phyloP scores from a whole-genome alignment of 1,140 invertebrate species.

The Neelides sp. region DNA sequence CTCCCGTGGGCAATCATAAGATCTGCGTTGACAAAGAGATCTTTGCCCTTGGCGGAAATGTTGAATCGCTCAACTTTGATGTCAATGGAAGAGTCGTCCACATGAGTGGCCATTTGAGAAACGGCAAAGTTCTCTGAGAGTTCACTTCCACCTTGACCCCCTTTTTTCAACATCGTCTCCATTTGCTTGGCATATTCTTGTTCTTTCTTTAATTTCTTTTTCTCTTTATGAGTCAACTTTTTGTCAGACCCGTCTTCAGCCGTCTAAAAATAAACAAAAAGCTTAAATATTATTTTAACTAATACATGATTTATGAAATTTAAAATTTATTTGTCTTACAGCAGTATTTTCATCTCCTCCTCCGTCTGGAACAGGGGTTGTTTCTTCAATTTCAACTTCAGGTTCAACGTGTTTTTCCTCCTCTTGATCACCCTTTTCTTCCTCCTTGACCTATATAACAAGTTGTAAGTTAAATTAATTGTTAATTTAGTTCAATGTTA shows the following conservation, averaged over 20 bases:
- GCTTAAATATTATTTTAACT: background rate
- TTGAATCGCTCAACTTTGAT: conserved; percentile 99
- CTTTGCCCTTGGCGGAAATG: conserved; percentile 92
- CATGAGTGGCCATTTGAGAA: conserved; percentile 79
- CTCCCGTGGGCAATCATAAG: conserved; percentile 84
- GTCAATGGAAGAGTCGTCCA: conserved; percentile 86
- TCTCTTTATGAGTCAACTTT: conserved; percentile 84
- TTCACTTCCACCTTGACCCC: conserved; percentile 72
- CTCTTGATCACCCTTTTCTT: background rate
- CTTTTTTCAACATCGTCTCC: conserved; percentile 74
- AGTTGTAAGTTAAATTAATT: too few species aligned
- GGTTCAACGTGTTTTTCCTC: background rate
- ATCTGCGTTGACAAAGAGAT: conserved; percentile 93
- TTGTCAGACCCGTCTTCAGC: conserved; percentile 46
- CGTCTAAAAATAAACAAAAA: conserved; percentile 27
- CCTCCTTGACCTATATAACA: conserved; percentile 5
- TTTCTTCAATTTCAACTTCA: background rate
- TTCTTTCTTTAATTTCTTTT: conserved; percentile 81
- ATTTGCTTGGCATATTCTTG: conserved; percentile 82
- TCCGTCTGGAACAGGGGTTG: background rate
- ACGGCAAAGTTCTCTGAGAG: conserved; percentile 90
- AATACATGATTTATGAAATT: background rate
- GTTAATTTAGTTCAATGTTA: too few species aligned
- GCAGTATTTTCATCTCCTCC: background rate
- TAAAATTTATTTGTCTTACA: conserved; percentile 1